Conservation (phyloP, 2,113 vertebrate species). For the Rhodinocichla rosea region DNA sequence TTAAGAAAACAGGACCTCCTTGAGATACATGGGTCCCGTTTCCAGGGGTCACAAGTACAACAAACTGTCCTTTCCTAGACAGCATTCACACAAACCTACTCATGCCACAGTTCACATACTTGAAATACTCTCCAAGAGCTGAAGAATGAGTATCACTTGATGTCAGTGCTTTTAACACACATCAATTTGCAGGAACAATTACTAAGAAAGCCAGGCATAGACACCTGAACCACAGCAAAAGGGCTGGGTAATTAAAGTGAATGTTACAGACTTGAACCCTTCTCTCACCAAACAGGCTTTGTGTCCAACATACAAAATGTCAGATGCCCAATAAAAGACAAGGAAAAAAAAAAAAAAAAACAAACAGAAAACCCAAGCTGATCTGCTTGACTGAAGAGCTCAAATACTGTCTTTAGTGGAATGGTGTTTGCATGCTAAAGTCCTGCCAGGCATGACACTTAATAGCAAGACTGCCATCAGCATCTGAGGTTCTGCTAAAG, state of each 20-base stretch:
- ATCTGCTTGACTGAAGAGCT: not conserved
- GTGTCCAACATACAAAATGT: not conserved
- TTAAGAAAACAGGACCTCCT: not conserved
- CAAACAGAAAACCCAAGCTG: not conserved
- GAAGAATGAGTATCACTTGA: not conserved
- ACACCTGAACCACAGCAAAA: not conserved
- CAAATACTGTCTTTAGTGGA: not conserved
- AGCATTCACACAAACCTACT: not conserved
- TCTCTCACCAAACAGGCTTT: not conserved
- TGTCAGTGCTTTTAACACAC: not conserved
- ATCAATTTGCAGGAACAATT: not conserved
- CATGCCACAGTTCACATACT: not conserved
- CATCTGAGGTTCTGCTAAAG: not conserved
- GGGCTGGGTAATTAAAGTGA: not conserved
- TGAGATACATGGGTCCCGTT: not conserved
- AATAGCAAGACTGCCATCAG: not conserved
- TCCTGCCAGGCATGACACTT: not conserved
- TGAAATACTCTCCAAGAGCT: not conserved
- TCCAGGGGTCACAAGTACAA: not conserved
- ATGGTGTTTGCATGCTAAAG: accelerated
- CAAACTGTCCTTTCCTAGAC: not conserved
- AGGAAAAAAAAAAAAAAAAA: not conserved
- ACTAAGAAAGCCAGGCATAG: not conserved
- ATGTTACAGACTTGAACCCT: not conserved
- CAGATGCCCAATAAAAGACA: not conserved